A percentile compares a stretch with the other conserved stretches of the same genome.
phyloP scores from a whole-genome alignment of 1,140 invertebrate species.

The Brachionus angularis region DNA sequence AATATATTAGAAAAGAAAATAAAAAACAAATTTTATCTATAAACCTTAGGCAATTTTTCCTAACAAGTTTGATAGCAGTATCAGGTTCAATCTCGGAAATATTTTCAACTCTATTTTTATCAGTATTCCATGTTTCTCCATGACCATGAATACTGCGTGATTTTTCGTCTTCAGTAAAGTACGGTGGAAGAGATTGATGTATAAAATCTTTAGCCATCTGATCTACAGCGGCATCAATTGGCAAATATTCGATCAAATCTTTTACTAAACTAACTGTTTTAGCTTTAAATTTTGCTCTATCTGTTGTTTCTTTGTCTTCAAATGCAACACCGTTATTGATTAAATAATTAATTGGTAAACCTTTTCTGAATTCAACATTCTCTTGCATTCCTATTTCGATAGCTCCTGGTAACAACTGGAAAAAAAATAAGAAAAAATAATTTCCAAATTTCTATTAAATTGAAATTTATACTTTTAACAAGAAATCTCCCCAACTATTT shows the following conservation, averaged over 20 bases:
- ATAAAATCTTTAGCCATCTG: constrained; percentile 75
- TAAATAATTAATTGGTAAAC: constrained; percentile 74
- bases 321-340: constrained; percentile 65
- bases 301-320: constrained; percentile 48
- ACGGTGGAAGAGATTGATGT: constrained; percentile 79
- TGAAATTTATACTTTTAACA: constrained; percentile 53
- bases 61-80: constrained; percentile 67
- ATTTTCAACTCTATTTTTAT: constrained; percentile 64
- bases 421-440: constrained; percentile 34
- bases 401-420: constrained; percentile 67
- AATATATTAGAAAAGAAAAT: constrained; percentile 4
- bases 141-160: constrained; percentile 67
- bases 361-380: constrained; percentile 70
- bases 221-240: constrained; percentile 77
- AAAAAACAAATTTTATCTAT: constrained; percentile 40
- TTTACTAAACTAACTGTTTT: constrained; percentile 65
- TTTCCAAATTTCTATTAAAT: constrained; percentile 62
- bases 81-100: constrained; percentile 66
- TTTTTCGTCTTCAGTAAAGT: constrained; percentile 66
- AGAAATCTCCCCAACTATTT: constrained; percentile 79
- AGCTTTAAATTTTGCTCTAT: constrained; percentile 62
- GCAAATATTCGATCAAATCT: constrained; percentile 65
- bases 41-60: constrained; percentile 69
- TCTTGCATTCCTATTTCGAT: constrained; percentile 68
- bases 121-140: constrained; percentile 62